Base-by-base conservation (phyloP, 2,888 invertebrate genomes). In the Micropterix aruncella region DNA sequence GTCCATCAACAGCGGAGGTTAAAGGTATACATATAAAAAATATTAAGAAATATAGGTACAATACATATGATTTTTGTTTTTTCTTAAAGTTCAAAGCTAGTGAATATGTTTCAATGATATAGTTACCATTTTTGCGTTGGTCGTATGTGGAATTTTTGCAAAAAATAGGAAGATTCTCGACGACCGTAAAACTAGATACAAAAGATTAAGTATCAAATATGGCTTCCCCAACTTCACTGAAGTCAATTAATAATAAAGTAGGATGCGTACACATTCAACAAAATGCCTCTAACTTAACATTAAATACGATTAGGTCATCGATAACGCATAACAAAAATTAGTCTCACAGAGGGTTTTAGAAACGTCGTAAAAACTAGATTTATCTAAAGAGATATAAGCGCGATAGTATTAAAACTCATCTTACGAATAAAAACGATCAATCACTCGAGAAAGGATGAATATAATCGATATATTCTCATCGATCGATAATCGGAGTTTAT, bases 61-160 rank as follows among this genome's bases (percentile, higher is more conserved):
- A 44, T 37, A 41, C 37, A 37, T 44, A 44, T 37, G 16, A 44
- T 37, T 44, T 44, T 44, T 40, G 40, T 41, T 41, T 41, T 41
- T 16, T 41, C 41, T 37, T 27, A 44, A 44, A 40, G 41, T 44
- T 41, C 44, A 44, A 44, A 44, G 44, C 44, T 16, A 40, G 16
- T 38, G 38, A 67, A 69, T 70, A 70, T 69, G 67, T 69, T 57
- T 66, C 57, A 61, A 60, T 70, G 69, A 69, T 69, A 70, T 69
- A 61, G 62, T 56, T n/a, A 27, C 12, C 7, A 27, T 27, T 27
- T 27, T 27, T 27, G 12, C 12, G 27, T 27, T 27, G 27, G 27
- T 27, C 27, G 27, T 27, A 27, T 27, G 27, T 27, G 27, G 27
- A 5, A 27, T 27, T 27, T 12, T 7, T 27, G 27, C 27, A 27